Evolutionary conservation across 2,888 invertebrate species (phyloP).

Genomic region (Chirona hameri): DNA sequence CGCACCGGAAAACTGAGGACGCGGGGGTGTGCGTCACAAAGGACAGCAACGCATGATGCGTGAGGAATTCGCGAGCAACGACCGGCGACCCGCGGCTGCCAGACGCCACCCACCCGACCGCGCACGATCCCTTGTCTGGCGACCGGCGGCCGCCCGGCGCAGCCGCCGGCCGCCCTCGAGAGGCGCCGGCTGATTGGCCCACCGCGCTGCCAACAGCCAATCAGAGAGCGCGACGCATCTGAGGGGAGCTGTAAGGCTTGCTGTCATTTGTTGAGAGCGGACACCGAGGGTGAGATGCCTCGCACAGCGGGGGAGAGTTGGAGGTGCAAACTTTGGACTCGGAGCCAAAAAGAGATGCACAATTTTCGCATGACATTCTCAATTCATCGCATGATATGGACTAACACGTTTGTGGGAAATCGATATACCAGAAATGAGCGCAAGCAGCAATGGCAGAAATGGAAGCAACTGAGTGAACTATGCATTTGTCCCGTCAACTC

Average conservation of each 20-base stretch:
- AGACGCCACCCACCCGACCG: neutral
- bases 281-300: too few relatives aligned
- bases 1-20: neutral
- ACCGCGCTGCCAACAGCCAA: neutral
- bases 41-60: neutral
- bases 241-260: neutral
- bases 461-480: too few relatives aligned
- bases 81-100: neutral
- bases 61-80: neutral
- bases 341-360: too few relatives aligned
- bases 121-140: neutral
- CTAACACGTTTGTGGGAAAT: too few relatives aligned
- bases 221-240: neutral
- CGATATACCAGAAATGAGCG: too few relatives aligned
- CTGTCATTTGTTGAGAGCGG: neutral
- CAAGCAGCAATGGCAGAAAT: too few relatives aligned
- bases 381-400: too few relatives aligned
- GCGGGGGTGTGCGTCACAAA: neutral
- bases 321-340: too few relatives aligned
- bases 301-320: too few relatives aligned
- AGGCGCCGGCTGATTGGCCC: neutral
- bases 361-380: too few relatives aligned
- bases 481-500: too few relatives aligned
- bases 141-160: neutral
- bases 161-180: neutral